Base-by-base conservation (phyloP, 2,888 invertebrate species). In the Amiota mariae region DNA sequence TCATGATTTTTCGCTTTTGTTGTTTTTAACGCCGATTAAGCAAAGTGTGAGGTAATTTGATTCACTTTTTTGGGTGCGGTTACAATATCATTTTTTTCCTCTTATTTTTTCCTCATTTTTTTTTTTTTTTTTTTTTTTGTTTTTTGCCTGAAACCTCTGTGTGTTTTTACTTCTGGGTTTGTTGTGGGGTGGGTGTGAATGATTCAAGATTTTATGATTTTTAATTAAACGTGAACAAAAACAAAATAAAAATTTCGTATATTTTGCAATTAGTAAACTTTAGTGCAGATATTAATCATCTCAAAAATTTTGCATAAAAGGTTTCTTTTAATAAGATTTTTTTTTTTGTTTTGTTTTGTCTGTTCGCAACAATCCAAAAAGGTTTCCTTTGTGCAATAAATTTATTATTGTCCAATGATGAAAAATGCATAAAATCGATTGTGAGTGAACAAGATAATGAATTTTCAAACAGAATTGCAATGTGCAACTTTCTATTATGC, bases 11-110 rank as follows among this genome's bases (percentile, higher is more conserved):
- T 63, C 46, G n/a, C 36, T 36, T 36, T 36, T 36, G 36, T 36
- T 36, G 36, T 36, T 36, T 36, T 36, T 36, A 36, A 36, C 46
- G 63, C 63, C 36, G 63, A 63, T 63, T 63, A 11, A 46, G 10
- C 63, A 24, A 68, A 54, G 67, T 68, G 67, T 68, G 51, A 54
- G 54, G 51, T 68, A 24, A 68, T 54, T 68, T 68, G 54, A 51
- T 24, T 48, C 18, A n/a, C 6, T 20, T 15, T 15, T 36, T 36
- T 46, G 63, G 63, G 63, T 63, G 63, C 63, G 63, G 63, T 63
- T 63, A 13, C 59, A 20, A 24, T 36, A 36, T 36, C 2, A 6
- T 36, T 36, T 54, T 54, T n/a, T n/a, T n/a, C n/a, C n/a, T n/a
- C n/a, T n/a, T n/a, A n/a, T n/a, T n/a, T n/a, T n/a, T n/a, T n/a